Evolutionary conservation across 2,888 invertebrate species (phyloP), one percentile per base, ranked within the genome.

Genomic region (Lasioglossum pauxillum): DNA sequence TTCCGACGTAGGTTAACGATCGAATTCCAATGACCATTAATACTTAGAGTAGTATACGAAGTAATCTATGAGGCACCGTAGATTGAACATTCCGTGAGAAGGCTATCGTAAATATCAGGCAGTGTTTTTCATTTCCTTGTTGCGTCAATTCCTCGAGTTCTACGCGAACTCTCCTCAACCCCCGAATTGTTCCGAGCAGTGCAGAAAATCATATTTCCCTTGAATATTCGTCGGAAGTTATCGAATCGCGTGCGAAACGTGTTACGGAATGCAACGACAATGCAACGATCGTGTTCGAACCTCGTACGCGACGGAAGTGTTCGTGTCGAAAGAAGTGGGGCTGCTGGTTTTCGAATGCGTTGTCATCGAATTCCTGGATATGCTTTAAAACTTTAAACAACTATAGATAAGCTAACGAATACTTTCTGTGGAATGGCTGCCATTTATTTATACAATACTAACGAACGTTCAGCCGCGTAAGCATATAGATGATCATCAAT

Each of bases 401-500:
- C 88, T 91, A 89, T 78, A 80, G 90, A 82, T 89, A 86, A 84
- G 88, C 89, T 93, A 92, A 87, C 78, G 85, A 90, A 91, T 90
- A 91, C 88, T 89, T 90, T 90, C 87, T 83, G 88, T 89, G 91
- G 90, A 91, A 92, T 90, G 91, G 89, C 85, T 84, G 83, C 75
- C 46, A 73, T 71, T 76, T 78, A 79, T 88, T 82, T 78, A 82
- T 72, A 88, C 79, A 75, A 74, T 69, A 23, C 75, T 69, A 80
- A 71, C 53, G 88, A 86, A 86, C 82, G 82, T 83, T 81, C 72
- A 76, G 74, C 82, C 86, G 86, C 84, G 79, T 81, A 75, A 86
- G 82, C 86, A 84, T 84, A 88, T 78, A 88, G 82, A 80, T 38
- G 35, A 35, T 82, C 76, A 78, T 78, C 78, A 64, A 64, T 78